phyloP scores from a whole-genome alignment of 2,888 invertebrate genomes.

The Lithophane ornitopus region DNA sequence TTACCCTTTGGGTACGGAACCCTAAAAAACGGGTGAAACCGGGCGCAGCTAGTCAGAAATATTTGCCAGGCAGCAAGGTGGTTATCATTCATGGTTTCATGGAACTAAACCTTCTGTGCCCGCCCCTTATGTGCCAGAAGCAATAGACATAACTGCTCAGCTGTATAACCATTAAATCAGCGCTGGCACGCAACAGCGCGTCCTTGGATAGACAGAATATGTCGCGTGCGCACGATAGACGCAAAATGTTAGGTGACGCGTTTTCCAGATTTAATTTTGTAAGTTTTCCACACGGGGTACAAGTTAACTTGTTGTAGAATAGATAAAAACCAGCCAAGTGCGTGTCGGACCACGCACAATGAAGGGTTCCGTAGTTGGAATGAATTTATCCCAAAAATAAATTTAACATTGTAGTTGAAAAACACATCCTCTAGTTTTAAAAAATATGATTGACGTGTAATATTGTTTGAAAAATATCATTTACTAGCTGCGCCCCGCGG shows the following conservation, averaged over 20 bases:
- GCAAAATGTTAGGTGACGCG: constrained; percentile 5
- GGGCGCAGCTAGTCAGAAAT: neutral
- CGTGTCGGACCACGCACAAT: no score
- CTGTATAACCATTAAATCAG: constrained; percentile 32
- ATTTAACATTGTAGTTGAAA: no score
- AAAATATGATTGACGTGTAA: no score
- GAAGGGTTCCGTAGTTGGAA: no score
- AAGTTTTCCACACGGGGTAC: no score
- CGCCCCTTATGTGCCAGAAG: neutral
- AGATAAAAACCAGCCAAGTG: neutral
- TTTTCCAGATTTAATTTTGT: neutral
- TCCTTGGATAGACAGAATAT: constrained; percentile 39
- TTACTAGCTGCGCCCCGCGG: no score
- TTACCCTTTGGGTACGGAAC: no score
- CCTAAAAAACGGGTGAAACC: no score
- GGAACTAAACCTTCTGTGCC: constrained; percentile 20
- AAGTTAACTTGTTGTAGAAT: neutral
- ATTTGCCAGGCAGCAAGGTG: no score
- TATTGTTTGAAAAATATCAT: no score
- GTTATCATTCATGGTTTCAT: neutral
- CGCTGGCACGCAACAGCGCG: constrained; percentile 47
- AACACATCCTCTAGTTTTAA: no score
- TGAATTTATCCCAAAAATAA: no score
- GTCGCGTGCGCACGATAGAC: constrained; percentile 25
- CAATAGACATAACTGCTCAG: constrained; percentile 49